Evolutionary conservation across 2,113 vertebrate genomes (phyloP).

Genomic region (Lepisosteus oculatus): DNA sequence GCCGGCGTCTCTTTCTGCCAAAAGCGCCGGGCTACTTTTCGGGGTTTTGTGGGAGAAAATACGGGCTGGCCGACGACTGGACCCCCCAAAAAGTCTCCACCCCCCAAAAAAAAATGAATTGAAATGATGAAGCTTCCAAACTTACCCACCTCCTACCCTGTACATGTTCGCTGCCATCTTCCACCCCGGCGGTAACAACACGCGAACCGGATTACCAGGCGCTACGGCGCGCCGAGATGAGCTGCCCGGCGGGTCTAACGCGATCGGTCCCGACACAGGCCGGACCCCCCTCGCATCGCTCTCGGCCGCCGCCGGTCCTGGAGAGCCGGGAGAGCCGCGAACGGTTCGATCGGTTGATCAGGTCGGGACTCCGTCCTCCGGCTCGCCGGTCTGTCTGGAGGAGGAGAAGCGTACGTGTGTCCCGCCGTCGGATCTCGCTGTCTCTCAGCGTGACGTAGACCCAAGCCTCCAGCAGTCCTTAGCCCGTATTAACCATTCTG

Average conservation of each 20-base stretch:
- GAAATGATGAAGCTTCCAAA: conserved; percentile 12
- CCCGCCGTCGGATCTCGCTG: neutral
- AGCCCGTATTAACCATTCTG: conserved; percentile 2
- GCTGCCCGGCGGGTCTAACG: neutral
- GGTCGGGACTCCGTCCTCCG: conserved; percentile 1
- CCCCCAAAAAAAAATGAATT: neutral
- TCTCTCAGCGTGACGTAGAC: conserved; percentile 6
- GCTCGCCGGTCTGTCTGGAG: neutral
- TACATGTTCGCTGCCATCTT: conserved; percentile 34
- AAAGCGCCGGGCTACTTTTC: too few relatives aligned
- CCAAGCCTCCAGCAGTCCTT: conserved; percentile 11
- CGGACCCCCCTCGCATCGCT: neutral
- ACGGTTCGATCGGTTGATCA: neutral
- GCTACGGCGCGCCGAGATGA: neutral
- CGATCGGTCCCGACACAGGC: neutral
- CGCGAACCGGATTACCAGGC: conserved; percentile 2
- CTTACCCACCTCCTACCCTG: conserved; percentile 31
- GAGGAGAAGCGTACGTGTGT: neutral
- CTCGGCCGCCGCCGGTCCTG: neutral
- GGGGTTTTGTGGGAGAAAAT: too few relatives aligned
- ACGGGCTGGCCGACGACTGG: too few relatives aligned
- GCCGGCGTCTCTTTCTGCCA: too few relatives aligned
- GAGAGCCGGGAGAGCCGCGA: neutral
- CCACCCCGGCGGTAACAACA: conserved; percentile 11
- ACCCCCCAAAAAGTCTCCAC: too few relatives aligned